Evolutionary conservation across 2,888 invertebrate species (phyloP), one percentile per base, ranked within the genome.

Genomic region (Rhagophthalmus giganteus): DNA sequence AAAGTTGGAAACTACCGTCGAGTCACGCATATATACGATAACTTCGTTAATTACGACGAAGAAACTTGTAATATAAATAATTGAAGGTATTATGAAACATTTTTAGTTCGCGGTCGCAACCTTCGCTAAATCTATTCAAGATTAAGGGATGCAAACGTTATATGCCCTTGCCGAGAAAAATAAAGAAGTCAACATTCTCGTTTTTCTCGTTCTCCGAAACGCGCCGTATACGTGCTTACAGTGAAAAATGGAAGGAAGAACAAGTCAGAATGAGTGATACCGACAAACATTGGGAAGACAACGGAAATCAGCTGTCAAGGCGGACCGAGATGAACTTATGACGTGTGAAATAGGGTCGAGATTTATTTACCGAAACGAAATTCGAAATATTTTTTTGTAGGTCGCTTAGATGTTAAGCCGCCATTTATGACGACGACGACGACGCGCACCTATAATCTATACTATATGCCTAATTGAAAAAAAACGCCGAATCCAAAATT

Each of bases 221-320:
- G 39, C 25, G 33, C 30, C 27, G 24, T 38, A 12, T 46, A 46
- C 39, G 46, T 48, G 48, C 20, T 48, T 30, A 28, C 25, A 14
- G 33, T 49, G 48, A 49, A 50, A 51, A 51, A 51, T 34, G 51
- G 32, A 26, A 45, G 51, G 45, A 51, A 51, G 44, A 50, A 30
- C 39, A 32, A 46, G 40, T 34, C 45, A 34, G 35, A 28, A 58
- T 58, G 58, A 58, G 52, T 52, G 54, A 55, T 58, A 54, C 46
- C 54, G 45, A 42, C 50, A 48, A 51, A 54, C 54, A 58, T 56
- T 54, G 51, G 53, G 44, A 48, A 54, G 55, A 58, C 54, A 55
- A 58, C 48, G 51, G 53, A 56, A 56, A 58, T 58, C 58, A 51
- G 52, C 58, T 47, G 58, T 58, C 58, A 54, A 45, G 38, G 35